A percentile compares a stretch with the other conserved stretches of the same genome.
These are phyloP conservation scores for Cossypha caffra DNA, from an alignment of 2,797 vertebrate species.

Conservation along the genomic window DNA sequence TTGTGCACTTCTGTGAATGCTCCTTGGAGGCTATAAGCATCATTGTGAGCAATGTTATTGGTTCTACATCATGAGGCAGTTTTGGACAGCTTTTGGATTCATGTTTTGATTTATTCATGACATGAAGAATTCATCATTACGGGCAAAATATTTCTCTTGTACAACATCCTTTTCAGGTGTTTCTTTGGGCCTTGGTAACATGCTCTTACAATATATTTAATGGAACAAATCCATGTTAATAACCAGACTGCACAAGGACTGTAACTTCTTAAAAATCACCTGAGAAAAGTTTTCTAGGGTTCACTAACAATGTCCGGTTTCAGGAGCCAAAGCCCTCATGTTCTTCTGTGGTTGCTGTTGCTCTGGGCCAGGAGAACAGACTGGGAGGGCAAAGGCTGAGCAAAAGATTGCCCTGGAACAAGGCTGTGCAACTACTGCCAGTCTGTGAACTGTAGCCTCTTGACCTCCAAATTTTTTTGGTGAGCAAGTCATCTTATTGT, in stretches of 20 bases:
- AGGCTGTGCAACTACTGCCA: background rate
- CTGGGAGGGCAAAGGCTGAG: background rate
- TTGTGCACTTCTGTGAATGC: background rate
- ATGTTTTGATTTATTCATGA: background rate
- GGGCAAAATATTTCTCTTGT: background rate
- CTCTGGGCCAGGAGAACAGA: background rate
- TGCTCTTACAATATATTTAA: background rate
- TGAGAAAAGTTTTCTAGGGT: background rate
- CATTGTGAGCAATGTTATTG: background rate
- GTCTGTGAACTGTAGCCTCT: constrained; percentile 2
- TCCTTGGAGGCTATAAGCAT: background rate
- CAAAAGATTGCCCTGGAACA: background rate
- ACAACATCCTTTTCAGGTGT: background rate
- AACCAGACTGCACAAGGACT: background rate
- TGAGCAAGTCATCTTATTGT: constrained; percentile 49
- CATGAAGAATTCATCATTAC: background rate
- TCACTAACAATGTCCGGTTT: background rate
- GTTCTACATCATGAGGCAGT: background rate
- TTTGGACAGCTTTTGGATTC: background rate
- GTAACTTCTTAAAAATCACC: background rate
- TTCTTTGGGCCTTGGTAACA: background rate
- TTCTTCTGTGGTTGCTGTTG: background rate
- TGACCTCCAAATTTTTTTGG: constrained; percentile 32
- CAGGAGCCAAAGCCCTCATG: background rate
- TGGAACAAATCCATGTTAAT: background rate